Percentiles rank a stretch among this genome's conserved stretches.
Conservation (phyloP, 37 sponge, comb jelly and placozoan genomes). For the Spongilla lacustris region DNA sequence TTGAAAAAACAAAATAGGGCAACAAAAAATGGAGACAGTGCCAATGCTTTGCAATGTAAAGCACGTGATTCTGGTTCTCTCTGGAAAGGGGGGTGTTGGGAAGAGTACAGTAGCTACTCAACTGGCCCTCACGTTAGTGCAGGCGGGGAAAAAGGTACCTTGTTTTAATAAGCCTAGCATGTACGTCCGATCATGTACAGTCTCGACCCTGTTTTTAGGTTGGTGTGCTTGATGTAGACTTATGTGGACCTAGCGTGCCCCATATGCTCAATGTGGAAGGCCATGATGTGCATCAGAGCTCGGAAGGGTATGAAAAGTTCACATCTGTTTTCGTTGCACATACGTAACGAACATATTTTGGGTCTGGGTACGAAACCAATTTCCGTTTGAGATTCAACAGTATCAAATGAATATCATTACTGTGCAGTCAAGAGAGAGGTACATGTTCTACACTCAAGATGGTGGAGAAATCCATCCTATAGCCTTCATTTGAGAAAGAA, state of each 20-base stretch:
- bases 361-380: too few species aligned
- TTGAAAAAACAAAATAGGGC: not conserved
- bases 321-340: too few species aligned
- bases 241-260: conserved; percentile 87
- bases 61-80: conserved; percentile 87
- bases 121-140: conserved; percentile 69
- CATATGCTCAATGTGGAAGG: conserved; percentile 67
- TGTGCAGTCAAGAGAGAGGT: too few species aligned
- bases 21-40: not conserved
- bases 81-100: conserved; percentile 99
- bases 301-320: conserved; percentile 52
- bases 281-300: conserved; percentile 65
- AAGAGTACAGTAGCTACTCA: conserved; percentile 95
- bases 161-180: not conserved
- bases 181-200: not conserved
- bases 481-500: too few species aligned
- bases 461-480: too few species aligned
- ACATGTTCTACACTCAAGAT: too few species aligned
- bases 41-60: conserved; percentile 23
- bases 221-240: conserved; percentile 78
- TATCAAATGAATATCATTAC: too few species aligned
- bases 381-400: too few species aligned
- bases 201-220: conserved; percentile 47
- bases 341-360: too few species aligned
- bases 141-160: conserved; percentile 55